Evolutionary conservation across 2,113 vertebrate species (phyloP), one percentile per base, ranked within the genome.

Genomic region (Isichthys henryi): DNA sequence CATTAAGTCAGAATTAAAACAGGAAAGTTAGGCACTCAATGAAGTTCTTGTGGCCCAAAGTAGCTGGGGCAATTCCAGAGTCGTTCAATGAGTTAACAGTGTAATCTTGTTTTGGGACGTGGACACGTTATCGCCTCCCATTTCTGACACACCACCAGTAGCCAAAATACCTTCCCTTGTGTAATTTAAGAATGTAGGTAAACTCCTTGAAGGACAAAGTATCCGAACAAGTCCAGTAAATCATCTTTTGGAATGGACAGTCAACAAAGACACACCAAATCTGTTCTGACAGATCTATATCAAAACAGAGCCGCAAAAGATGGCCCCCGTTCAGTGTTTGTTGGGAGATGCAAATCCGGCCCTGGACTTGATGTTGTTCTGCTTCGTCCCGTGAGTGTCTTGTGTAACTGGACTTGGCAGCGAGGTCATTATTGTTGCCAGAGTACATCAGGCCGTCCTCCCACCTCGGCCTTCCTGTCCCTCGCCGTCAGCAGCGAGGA

Each of bases 371-470:
- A 5, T 84, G 82, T 84, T 85, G 80, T 88, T 88, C 27, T 45
- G 9, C 27, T 66, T 31, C 56, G 6, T 66, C 56, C 56, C 53
- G 1, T 1, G 53, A 88, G 86, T 23, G 17, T 66, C 87, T 88
- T 88, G 53, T 66, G 52, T 46, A 88, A 88, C 15, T n/a, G 52
- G 49, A 62, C 88, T 56, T 89, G 77, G 88, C 74, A 88, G 87
- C 39, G 7, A 23, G 21, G 39, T 80, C 48, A 8, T 77, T n/a
- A 80, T 80, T 74, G 88, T 88, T 27, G 23, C n/a, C 11, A 45
- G 39, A 43, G 52, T 62, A 21, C 52, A 88, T n/a, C 6, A 62
- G 53, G 56, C 35, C 35, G 35, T 45, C 87, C 53, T 45, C 39
- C 77, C 3, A 4, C 52, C 49, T 39, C 10, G 23, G 21, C 50